Evolutionary conservation across 2,113 vertebrate genomes (phyloP).

Genomic region (Tachysurus fulvidraco): DNA sequence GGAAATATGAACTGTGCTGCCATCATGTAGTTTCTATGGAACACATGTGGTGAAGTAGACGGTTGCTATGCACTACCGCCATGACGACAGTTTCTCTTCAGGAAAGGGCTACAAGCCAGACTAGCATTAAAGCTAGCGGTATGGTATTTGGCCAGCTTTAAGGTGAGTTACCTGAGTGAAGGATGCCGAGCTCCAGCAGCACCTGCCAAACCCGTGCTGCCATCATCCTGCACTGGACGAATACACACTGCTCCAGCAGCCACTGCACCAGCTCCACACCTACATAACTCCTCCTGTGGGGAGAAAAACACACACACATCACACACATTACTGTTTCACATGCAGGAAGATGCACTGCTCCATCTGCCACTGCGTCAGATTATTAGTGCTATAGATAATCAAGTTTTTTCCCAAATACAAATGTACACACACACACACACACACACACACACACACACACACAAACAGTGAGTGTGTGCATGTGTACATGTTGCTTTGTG

Average conservation of each 20-base stretch:
- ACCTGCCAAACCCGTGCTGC: conserved; percentile 92
- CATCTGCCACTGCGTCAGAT: conserved; percentile 5
- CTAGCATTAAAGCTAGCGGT: background rate
- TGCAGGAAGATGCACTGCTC: background rate
- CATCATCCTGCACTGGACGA: conserved; percentile 86
- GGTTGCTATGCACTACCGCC: background rate
- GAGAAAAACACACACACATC: conserved; percentile 49
- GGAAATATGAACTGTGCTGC: background rate
- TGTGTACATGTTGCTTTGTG: background rate
- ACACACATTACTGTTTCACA: conserved; percentile 23
- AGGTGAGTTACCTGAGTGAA: conserved; percentile 83
- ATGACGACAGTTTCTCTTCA: background rate
- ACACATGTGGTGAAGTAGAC: background rate
- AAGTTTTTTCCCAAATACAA: background rate
- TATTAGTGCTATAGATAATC: background rate
- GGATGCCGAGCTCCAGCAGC: conserved; percentile 91
- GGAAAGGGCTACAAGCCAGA: background rate
- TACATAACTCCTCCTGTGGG: conserved; percentile 86
- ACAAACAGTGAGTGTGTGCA: no score
- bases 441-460: conserved; percentile 12
- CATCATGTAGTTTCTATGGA: background rate
- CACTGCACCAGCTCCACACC: conserved; percentile 96
- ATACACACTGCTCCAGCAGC: conserved; percentile 90
- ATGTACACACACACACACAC: conserved; percentile 27
- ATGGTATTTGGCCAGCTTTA: background rate